Evolutionary conservation across 2,888 invertebrate genomes (phyloP), one percentile per base, ranked within the genome.

Genomic region (Standfussiana lucernea): DNA sequence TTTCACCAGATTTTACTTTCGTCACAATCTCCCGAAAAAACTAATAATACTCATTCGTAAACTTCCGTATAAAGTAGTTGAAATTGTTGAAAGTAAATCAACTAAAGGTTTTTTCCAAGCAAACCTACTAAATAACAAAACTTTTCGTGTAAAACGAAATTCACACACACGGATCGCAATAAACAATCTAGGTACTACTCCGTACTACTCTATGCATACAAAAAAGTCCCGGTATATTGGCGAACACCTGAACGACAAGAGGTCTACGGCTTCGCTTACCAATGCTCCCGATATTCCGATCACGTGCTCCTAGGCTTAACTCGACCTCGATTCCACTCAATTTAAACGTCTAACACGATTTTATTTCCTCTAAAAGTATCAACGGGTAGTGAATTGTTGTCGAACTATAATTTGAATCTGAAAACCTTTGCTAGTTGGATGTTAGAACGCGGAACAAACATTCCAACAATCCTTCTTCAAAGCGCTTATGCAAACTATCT

Each of bases 251-350:
- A 89, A 86, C 83, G 83, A 81, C 73, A 83, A 86, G 82, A 82
- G 84, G 83, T 86, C 84, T 75, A 73, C 35, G 62, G 77, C 72
- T 72, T 72, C 74, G 75, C 79, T 80, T 83, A 83, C 83, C 77
- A 89, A 86, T 83, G 69, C 77, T 75, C 75, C 83, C 83, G 83
- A 85, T 89, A 93, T 92, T 92, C 92, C 83, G 80, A 83, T 82
- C 92, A 91, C 92, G 93, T 91, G 83, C 77, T 80, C 68, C 80
- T 86, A 85, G 90, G 89, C 89, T 89, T 88, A 86, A 91, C 90
- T 90, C 89, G 91, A 89, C 91, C 92, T 91, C 90, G 90, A 93
- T 93, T 92, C 90, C 88, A 90, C 91, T 91, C 91, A 89, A 93
- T 91, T 91, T 90, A 89, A 92, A 90, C 89, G 89, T 88, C 90